Conservation (phyloP, 1,140 invertebrate species). For the Schlechtendalia chinensis region DNA sequence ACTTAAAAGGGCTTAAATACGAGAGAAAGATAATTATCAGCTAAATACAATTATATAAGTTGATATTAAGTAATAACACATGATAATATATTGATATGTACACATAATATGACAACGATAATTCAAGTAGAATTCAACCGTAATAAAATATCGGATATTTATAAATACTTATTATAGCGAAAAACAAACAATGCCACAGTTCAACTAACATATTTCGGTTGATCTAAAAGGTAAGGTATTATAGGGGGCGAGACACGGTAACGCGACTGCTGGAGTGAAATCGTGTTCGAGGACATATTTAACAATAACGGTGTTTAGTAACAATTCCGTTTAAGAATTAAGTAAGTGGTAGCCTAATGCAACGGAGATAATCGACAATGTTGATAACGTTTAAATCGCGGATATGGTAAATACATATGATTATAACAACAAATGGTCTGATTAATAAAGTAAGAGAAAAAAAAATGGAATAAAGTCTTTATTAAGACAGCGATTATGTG, state of each 20-base stretch:
- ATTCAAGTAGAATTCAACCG: neutral
- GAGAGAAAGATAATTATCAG: too few species aligned
- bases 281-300: constrained; percentile 2
- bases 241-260: neutral
- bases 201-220: neutral
- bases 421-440: neutral
- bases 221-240: neutral
- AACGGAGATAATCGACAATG: too few species aligned
- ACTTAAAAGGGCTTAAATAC: too few species aligned
- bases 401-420: neutral
- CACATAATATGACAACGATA: constrained; percentile 19
- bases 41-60: neutral
- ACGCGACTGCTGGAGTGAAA: constrained; percentile 4
- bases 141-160: neutral
- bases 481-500: constrained; percentile 13
- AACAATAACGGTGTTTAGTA: constrained; percentile 13
- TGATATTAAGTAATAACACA: neutral
- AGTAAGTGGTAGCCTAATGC: too few species aligned
- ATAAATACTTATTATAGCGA: neutral
- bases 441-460: neutral
- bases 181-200: constrained; percentile 19
- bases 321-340: too few species aligned
- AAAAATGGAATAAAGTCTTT: constrained; percentile 13
- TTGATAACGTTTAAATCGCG: neutral
- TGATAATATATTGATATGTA: constrained; percentile 22